These are phyloP conservation scores for Paracanthobrama guichenoti DNA, from an alignment of 2,113 vertebrate species.

Conservation along the genomic window DNA sequence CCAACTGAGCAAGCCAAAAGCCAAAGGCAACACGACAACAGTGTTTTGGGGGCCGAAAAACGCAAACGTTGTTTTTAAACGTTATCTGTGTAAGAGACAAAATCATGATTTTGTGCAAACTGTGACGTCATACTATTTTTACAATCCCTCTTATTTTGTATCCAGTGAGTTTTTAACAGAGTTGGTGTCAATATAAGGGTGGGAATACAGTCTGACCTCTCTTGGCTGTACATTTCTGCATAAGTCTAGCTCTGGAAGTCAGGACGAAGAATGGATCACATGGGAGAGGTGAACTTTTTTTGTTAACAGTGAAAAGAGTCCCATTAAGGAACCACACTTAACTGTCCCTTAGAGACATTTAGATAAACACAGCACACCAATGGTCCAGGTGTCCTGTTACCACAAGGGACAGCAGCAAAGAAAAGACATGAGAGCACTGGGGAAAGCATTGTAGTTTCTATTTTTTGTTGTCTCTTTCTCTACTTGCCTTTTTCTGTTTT, in stretches of 20 bases:
- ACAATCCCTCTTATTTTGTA: neutral
- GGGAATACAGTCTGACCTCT: conserved; percentile 15
- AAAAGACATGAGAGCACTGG: conserved; percentile 73
- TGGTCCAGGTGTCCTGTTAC: conserved; percentile 72
- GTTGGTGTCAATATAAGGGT: conserved; percentile 44
- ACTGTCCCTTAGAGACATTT: conserved; percentile 73
- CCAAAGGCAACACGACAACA: no score
- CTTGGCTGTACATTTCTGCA: conserved; percentile 41
- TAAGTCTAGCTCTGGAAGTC: conserved; percentile 51
- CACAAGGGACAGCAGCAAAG: conserved; percentile 66
- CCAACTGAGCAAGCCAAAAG: no score
- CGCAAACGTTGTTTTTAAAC: no score
- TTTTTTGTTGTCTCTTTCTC: conserved; percentile 61
- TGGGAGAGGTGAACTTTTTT: conserved; percentile 67
- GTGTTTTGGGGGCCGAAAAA: no score
- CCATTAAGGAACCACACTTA: conserved; percentile 68
- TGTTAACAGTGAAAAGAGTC: conserved; percentile 69
- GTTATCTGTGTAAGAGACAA: no score
- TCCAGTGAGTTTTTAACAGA: neutral
- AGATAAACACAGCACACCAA: conserved; percentile 76
- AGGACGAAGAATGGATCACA: conserved; percentile 66
- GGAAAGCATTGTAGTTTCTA: conserved; percentile 70
- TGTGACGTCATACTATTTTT: no score
- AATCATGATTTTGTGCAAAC: no score
- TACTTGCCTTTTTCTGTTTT: conserved; percentile 60